Evolutionary conservation across 2,888 invertebrate species (phyloP).

Genomic region (Tenthredo livida): DNA sequence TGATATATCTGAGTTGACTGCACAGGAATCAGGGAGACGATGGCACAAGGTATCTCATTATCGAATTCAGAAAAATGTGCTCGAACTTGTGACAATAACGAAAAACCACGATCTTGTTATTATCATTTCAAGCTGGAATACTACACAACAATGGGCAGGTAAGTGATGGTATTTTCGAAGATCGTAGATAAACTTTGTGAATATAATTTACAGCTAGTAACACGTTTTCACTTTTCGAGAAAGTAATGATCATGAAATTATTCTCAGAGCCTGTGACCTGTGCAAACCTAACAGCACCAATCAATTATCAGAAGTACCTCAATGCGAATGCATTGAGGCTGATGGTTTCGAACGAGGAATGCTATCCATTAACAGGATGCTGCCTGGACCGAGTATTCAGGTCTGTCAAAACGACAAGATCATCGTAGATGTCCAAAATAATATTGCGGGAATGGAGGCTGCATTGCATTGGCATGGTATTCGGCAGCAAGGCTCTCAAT

Average conservation of each 20-base stretch:
- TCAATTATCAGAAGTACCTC: conserved; percentile 48
- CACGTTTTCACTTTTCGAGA: conserved; percentile 1
- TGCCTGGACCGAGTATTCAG: conserved; percentile 62
- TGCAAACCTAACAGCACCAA: conserved; percentile 62
- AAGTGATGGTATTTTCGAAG: conserved; percentile 78
- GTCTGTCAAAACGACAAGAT: conserved; percentile 47
- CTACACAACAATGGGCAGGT: conserved; percentile 91
- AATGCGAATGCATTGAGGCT: conserved; percentile 63
- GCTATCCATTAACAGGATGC: conserved; percentile 62
- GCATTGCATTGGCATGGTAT: conserved; percentile 49
- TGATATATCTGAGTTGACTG: background rate
- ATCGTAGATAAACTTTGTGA: background rate
- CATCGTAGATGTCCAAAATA: conserved; percentile 47
- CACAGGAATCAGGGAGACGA: background rate
- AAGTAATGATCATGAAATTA: background rate
- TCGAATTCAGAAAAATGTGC: conserved; percentile 91
- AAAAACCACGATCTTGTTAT: conserved; percentile 90
- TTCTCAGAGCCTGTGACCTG: conserved; percentile 60
- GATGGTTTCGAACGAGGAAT: conserved; percentile 62
- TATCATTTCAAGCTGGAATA: conserved; percentile 91
- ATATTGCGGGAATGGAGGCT: conserved; percentile 38
- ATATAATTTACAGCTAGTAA: background rate
- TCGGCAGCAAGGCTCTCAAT: conserved; percentile 45
- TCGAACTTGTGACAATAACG: conserved; percentile 88
- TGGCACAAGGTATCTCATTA: background rate